These are phyloP conservation scores for Plebejus argus DNA, from an alignment of 2,888 invertebrate species.

Conservation along the genomic window DNA sequence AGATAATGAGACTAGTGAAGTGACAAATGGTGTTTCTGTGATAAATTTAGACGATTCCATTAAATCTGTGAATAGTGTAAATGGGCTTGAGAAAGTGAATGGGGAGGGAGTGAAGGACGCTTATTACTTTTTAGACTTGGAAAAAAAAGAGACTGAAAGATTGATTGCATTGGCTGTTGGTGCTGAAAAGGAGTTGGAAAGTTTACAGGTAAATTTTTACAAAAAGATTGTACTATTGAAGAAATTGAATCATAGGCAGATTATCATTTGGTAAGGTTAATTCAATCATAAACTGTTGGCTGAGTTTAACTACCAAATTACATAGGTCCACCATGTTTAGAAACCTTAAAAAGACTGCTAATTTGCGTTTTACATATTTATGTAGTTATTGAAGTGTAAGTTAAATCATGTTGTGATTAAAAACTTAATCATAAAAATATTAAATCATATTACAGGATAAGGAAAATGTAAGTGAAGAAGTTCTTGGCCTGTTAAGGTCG, in stretches of 20 bases:
- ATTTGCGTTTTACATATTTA: no score
- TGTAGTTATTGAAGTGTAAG: no score
- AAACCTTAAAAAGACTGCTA: no score
- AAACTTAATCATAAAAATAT: not conserved
- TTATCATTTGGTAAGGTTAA: no score
- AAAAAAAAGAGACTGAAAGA: constrained; percentile 87
- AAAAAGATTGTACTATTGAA: no score
- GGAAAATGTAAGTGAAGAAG: constrained; percentile 86
- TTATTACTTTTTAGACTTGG: constrained; percentile 87
- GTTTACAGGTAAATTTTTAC: constrained; percentile 61
- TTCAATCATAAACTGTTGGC: no score
- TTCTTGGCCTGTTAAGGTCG: constrained; percentile 90
- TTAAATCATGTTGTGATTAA: not conserved
- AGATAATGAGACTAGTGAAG: constrained; percentile 47
- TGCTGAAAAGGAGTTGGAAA: constrained; percentile 85
- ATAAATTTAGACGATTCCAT: constrained; percentile 61
- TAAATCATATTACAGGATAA: constrained; percentile 43
- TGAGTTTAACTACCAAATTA: no score
- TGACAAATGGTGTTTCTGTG: constrained; percentile 66
- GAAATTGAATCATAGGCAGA: no score
- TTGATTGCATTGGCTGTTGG: constrained; percentile 84
- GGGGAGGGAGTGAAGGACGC: constrained; percentile 83
- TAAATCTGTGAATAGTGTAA: constrained; percentile 49
- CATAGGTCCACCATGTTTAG: no score
- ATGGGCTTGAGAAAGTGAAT: constrained; percentile 46